phyloP scores from a whole-genome alignment of 1,140 invertebrate genomes.

The Caerostris extrusa region DNA sequence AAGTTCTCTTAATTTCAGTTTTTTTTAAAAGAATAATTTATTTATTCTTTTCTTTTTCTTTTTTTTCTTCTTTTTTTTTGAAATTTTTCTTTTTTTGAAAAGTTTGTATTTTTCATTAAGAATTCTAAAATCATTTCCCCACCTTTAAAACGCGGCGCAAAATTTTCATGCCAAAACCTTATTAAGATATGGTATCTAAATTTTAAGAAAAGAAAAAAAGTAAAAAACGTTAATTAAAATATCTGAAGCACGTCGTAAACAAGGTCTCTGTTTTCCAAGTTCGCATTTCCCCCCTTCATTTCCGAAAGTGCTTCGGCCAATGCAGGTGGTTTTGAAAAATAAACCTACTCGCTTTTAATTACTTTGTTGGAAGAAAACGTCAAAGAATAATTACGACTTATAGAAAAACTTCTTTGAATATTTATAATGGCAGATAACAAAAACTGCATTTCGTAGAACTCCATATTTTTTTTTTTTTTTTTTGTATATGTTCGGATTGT shows the following conservation, averaged over 20 bases:
- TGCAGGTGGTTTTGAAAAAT: not conserved
- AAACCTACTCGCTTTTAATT: not conserved
- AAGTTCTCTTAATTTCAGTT: too few relatives aligned
- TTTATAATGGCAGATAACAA: not conserved
- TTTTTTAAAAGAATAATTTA: too few relatives aligned
- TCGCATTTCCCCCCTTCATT: not conserved
- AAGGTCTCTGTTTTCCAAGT: not conserved
- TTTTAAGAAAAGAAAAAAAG: not conserved
- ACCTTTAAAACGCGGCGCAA: not conserved
- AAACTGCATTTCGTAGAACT: not conserved
- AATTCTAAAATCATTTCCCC: not conserved
- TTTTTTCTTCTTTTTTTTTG: not conserved
- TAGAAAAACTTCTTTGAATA: not conserved
- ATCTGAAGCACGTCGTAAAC: constrained; percentile 5
- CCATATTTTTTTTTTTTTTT: not conserved
- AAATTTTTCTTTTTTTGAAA: not conserved
- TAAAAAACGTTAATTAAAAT: not conserved
- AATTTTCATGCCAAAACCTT: constrained; percentile 1
- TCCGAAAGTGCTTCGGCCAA: not conserved
- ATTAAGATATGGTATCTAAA: constrained; percentile 14
- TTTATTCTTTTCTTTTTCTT: too few relatives aligned
- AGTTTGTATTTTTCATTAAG: not conserved
- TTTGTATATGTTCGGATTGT: too few relatives aligned
- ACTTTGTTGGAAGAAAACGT: not conserved
- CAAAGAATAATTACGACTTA: constrained; percentile 13